Evolutionary conservation across 2,113 vertebrate genomes (phyloP).

Genomic region (Lanius collurio): DNA sequence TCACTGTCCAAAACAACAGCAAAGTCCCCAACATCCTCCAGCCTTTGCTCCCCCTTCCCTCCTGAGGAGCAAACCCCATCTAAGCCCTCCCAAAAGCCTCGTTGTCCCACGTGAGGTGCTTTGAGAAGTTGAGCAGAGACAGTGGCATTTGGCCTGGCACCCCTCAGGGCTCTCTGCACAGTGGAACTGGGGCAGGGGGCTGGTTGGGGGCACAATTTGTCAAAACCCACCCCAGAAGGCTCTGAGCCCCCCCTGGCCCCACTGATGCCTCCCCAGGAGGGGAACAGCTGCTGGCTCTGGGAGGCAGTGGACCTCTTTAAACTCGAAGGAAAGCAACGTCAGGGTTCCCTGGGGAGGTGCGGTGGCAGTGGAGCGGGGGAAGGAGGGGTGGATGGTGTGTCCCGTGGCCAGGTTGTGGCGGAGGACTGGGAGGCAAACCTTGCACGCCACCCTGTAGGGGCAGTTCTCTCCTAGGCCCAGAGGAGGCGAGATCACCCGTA

Average conservation of each 20-base stretch:
- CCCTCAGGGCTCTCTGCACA: rapidly evolving
- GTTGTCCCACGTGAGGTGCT: neutral
- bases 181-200: neutral
- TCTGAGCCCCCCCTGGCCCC: neutral
- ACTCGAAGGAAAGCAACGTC: constrained; percentile 80
- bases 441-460: constrained; percentile 99
- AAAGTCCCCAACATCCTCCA: neutral
- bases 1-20: neutral
- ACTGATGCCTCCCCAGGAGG: constrained; percentile 16
- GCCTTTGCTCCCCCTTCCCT: neutral
- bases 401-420: constrained; percentile 73
- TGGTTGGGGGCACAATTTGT: neutral
- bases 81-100: neutral
- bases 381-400: constrained; percentile 67
- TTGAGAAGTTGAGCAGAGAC: neutral
- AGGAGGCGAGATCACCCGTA: constrained; percentile 98
- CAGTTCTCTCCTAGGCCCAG: constrained; percentile 99
- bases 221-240: constrained; percentile 16
- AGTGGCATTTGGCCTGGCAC: neutral
- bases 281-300: constrained; percentile 81
- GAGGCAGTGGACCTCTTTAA: constrained; percentile 78
- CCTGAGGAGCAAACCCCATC: neutral
- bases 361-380: constrained; percentile 70
- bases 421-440: constrained; percentile 92
- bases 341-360: constrained; percentile 72